These are phyloP conservation scores for Megalops cyprinoides DNA, from an alignment of 2,797 vertebrate genomes.

Conservation along the genomic window DNA sequence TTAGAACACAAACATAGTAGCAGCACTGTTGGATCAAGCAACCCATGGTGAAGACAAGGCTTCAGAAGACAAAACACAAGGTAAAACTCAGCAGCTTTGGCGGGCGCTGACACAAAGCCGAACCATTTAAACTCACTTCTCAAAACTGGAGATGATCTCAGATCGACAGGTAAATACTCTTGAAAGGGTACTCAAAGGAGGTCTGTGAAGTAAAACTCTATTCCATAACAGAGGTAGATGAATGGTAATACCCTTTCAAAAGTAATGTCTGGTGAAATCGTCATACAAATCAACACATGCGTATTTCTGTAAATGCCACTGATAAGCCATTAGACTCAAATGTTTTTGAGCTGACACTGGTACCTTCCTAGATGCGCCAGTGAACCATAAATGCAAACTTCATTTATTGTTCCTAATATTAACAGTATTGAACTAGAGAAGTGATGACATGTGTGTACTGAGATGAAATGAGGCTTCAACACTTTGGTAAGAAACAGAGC, in stretches of 20 bases:
- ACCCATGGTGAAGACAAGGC: neutral
- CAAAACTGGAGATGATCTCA: neutral
- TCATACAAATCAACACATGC: too few relatives aligned
- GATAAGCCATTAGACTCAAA: too few relatives aligned
- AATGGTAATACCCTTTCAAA: slow-evolving; percentile 50
- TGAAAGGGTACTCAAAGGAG: neutral
- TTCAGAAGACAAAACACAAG: neutral
- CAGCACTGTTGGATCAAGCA: neutral
- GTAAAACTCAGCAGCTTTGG: neutral
- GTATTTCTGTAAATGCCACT: too few relatives aligned
- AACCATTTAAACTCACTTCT: neutral
- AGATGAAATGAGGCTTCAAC: too few relatives aligned
- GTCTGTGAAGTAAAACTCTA: neutral
- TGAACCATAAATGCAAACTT: neutral
- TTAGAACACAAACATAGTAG: neutral
- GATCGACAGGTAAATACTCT: neutral
- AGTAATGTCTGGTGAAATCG: neutral
- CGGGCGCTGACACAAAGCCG: neutral
- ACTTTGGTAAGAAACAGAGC: neutral
- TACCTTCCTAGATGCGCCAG: neutral
- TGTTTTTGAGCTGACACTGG: too few relatives aligned
- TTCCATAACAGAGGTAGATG: slow-evolving; percentile 49
- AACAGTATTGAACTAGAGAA: too few relatives aligned
- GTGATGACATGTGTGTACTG: too few relatives aligned
- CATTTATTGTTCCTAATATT: too few relatives aligned